phyloP scores from a whole-genome alignment of 2,797 vertebrate genomes.

The Benthosema pterotum region DNA sequence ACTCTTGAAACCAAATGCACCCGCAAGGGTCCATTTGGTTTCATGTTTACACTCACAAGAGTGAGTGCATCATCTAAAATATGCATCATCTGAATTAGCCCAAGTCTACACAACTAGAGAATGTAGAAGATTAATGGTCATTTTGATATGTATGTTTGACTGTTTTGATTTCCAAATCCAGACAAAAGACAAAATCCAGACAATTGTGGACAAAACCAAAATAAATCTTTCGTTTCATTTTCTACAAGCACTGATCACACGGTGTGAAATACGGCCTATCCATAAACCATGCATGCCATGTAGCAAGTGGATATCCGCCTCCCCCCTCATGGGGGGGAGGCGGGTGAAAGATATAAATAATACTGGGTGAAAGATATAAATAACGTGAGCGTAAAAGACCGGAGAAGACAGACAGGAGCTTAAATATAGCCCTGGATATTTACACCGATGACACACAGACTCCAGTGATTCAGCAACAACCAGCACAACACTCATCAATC shows the following conservation, averaged over 20 bases:
- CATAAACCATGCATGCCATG: conserved; percentile 30
- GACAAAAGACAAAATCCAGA: too few species aligned
- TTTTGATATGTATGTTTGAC: too few species aligned
- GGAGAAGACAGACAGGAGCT: conserved; percentile 56
- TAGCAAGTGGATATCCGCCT: conserved; percentile 43
- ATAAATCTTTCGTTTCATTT: too few species aligned
- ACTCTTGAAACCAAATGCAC: too few species aligned
- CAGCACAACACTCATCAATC: background rate
- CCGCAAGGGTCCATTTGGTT: too few species aligned
- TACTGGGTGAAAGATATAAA: conserved; percentile 64
- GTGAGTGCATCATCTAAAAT: too few species aligned
- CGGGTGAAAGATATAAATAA: conserved; percentile 71
- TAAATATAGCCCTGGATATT: conserved; percentile 79
- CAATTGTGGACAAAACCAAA: too few species aligned
- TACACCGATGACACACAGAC: conserved; percentile 52
- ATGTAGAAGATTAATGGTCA: too few species aligned
- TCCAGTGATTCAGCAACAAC: conserved; percentile 41
- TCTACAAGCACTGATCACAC: conserved; percentile 7
- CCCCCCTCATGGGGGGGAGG: background rate
- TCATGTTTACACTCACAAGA: too few species aligned
- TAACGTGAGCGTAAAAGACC: conserved; percentile 55
- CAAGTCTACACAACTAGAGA: too few species aligned
- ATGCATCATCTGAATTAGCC: too few species aligned
- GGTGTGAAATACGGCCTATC: conserved; percentile 11
- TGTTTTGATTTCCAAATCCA: too few species aligned